Percentiles rank a stretch among this genome's conserved stretches.
These are phyloP conservation scores for Eospalax fontanierii DNA, from an alignment of 2,797 vertebrate genomes.

Conservation along the genomic window DNA sequence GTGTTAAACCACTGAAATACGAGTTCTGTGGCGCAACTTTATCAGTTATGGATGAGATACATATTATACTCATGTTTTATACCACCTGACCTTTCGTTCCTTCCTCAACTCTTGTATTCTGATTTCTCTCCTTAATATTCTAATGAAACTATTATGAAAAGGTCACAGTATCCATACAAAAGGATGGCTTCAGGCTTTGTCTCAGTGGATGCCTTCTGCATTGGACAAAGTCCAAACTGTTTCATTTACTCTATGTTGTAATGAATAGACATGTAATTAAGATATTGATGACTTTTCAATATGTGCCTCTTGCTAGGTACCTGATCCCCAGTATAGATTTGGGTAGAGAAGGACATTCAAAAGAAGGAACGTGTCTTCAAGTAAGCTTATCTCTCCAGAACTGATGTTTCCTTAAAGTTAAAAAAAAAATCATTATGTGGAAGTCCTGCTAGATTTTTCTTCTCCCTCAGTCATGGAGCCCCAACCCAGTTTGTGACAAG, in stretches of 20 bases:
- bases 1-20: background rate
- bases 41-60: background rate
- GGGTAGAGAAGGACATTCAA: background rate
- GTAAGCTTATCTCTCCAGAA: background rate
- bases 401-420: conserved; percentile 44
- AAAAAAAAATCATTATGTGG: conserved; percentile 15
- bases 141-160: background rate
- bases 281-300: background rate
- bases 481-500: background rate
- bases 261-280: background rate
- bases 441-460: background rate
- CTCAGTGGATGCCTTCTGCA: background rate
- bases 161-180: background rate
- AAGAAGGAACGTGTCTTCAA: background rate
- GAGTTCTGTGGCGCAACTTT: background rate
- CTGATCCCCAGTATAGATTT: background rate
- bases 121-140: background rate
- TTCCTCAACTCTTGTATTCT: background rate
- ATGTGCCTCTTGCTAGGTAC: background rate
- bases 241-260: conserved; percentile 6
- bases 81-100: background rate
- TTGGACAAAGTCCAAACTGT: background rate
- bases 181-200: background rate
- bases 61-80: background rate
- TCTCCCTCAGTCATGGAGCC: background rate